Evolutionary conservation across 1,140 invertebrate species (phyloP).

Genomic region (Ericerus pela): DNA sequence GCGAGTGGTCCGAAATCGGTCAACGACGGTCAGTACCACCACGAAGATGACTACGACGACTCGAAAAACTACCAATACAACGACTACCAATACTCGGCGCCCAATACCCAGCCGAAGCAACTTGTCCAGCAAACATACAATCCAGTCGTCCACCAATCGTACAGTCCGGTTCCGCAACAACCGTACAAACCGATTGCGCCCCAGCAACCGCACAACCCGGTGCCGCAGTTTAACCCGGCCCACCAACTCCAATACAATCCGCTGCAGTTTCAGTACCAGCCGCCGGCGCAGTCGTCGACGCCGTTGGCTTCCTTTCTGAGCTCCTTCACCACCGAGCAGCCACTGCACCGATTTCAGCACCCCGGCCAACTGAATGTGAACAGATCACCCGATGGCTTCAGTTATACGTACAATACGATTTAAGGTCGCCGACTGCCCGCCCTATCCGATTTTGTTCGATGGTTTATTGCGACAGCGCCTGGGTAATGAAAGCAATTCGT

Average conservation of each 20-base stretch:
- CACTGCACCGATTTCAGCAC: slow-evolving; percentile 55
- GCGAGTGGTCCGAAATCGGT: neutral
- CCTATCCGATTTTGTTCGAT: too few species aligned
- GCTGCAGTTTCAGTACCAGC: neutral
- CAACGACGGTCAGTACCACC: slow-evolving; percentile 14
- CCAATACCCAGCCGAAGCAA: neutral
- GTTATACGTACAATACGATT: slow-evolving; percentile 48
- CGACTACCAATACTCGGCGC: slow-evolving; percentile 2
- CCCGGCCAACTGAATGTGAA: slow-evolving; percentile 68
- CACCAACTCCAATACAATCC: neutral
- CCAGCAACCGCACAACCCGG: neutral
- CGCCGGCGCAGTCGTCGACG: neutral
- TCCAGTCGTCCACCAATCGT: neutral
- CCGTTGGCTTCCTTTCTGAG: too few species aligned
- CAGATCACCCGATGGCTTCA: slow-evolving; percentile 67
- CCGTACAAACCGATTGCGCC: neutral
- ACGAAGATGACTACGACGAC: slow-evolving; percentile 4
- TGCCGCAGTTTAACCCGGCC: neutral
- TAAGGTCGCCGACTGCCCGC: too few species aligned
- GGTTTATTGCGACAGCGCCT: too few species aligned
- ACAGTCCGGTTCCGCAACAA: neutral
- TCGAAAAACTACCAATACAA: neutral
- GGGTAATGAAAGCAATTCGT: too few species aligned
- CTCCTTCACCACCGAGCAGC: slow-evolving; percentile 39
- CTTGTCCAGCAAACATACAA: neutral